These are phyloP conservation scores for Onychomys torridus DNA, from an alignment of 2,797 vertebrate genomes.

Conservation along the genomic window DNA sequence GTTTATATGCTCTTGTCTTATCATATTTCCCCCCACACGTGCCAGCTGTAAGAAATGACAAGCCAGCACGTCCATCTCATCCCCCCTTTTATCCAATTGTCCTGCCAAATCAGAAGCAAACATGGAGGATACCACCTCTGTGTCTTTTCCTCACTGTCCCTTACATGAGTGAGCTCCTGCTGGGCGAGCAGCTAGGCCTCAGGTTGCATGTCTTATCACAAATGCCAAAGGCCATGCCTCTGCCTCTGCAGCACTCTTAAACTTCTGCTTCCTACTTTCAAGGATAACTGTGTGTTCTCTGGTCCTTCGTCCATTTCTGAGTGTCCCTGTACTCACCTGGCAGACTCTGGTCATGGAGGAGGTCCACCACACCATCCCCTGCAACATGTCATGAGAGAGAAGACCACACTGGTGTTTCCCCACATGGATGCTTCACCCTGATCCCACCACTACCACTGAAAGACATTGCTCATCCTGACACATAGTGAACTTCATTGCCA, in stretches of 20 bases:
- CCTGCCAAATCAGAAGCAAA: not conserved
- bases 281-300: not conserved
- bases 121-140: not conserved
- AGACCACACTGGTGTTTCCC: not conserved
- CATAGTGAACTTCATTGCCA: not conserved
- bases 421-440: too few relatives aligned
- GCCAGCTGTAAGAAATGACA: not conserved
- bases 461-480: not conserved
- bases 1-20: not conserved
- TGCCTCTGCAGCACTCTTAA: not conserved
- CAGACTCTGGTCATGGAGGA: not conserved
- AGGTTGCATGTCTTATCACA: not conserved
- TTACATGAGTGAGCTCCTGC: not conserved
- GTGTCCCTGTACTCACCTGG: not conserved
- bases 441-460: not conserved
- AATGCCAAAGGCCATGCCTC: not conserved
- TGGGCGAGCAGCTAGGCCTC: not conserved
- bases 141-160: not conserved
- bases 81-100: not conserved
- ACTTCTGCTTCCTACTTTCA: not conserved
- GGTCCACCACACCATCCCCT: accelerated
- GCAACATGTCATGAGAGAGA: not conserved
- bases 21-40: too few relatives aligned
- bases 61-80: not conserved
- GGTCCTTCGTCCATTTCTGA: not conserved